These are phyloP conservation scores for Perithous albicinctus DNA, from an alignment of 2,888 invertebrate species.

Conservation along the genomic window DNA sequence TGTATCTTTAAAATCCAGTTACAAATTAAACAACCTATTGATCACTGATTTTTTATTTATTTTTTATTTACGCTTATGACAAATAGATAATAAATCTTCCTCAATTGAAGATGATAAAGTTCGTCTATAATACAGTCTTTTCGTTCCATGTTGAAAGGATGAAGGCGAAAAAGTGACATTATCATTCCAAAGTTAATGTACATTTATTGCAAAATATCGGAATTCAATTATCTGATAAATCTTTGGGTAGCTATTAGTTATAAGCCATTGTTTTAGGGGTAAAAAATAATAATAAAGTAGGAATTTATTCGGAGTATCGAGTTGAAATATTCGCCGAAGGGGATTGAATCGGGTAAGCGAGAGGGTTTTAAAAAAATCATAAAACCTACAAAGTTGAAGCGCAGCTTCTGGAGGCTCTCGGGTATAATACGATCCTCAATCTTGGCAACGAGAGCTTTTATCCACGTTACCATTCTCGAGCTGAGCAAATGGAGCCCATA, in stretches of 20 bases:
- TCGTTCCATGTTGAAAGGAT: no score
- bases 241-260: not conserved
- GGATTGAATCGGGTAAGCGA: not conserved
- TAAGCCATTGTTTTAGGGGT: not conserved
- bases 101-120: no score
- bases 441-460: conserved; percentile 22
- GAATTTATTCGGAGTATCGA: not conserved
- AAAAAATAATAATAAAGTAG: not conserved
- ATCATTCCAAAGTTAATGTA: no score
- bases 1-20: no score
- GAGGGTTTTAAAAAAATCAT: not conserved
- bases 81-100: no score
- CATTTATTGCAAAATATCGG: not conserved
- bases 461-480: not conserved
- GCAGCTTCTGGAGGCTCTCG: conserved; percentile 4
- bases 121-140: no score
- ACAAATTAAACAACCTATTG: no score
- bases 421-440: conserved; percentile 15
- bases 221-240: not conserved
- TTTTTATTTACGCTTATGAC: no score
- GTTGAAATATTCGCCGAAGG: not conserved
- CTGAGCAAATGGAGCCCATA: conserved; percentile 14
- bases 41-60: no score
- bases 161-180: no score
- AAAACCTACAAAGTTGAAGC: not conserved